Evolutionary conservation across 1,140 invertebrate species (phyloP), one percentile per base, ranked within the genome.

Genomic region (Halictus rubicundus): DNA sequence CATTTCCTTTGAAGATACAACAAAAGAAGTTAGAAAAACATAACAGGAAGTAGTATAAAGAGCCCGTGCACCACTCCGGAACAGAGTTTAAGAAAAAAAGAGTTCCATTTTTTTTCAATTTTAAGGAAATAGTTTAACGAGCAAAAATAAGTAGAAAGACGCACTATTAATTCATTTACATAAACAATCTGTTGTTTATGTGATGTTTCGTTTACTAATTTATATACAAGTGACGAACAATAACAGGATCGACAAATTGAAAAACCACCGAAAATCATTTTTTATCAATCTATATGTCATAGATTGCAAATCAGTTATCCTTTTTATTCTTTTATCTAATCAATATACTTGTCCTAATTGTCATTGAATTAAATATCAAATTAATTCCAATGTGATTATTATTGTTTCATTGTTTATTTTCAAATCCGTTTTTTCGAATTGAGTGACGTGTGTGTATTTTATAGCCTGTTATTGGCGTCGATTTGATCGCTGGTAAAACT

Each of bases 41-140:
- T 37, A 77, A 61, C 46, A 23, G 37, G 61, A 16, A 60, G 10
- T 70, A 77, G n/a, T 25, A 49, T 60, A 19, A 37, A 61, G 27
- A 61, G 25, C 66, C 74, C 66, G 66, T 70, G 57, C 74, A 77
- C 74, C 74, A 77, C 74, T 77, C 74, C 74, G 54, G 39, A 69
- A 7, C 57, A 77, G 74, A 77, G 74, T 70, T 77, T 52, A 32
- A 66, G 64, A 77, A 52, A 9, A 46, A n/a, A 68, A 39, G 25
- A 60, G 25, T 59, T 54, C 16, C 6, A 27, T 69, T 70, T 59
- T 70, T 74, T 66, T 12, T 75, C 54, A 42, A 57, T 57, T 37
- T 49, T 69, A 37, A 69, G 25, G 16, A 21, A 57, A 9, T 69
- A 69, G 52, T 46, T 66, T 57, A n/a, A 32, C n/a, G 12, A 27